Base-by-base conservation (phyloP, 2,888 invertebrate species). In the Pristionchus maxplancki region DNA sequence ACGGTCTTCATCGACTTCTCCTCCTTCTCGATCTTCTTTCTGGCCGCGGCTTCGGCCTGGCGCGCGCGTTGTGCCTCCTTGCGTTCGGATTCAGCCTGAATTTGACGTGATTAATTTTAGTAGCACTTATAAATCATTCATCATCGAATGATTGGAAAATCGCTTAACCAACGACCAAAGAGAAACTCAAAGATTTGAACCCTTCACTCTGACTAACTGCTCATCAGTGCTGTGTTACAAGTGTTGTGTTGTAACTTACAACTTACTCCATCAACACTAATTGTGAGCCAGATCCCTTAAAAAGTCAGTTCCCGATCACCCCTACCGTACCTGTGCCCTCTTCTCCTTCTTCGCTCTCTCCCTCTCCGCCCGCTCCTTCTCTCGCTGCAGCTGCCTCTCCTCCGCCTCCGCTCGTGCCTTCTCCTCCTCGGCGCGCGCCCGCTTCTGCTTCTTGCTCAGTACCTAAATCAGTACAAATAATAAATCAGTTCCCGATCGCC, bases 381-480 rank as follows among this genome's bases (percentile, higher is more conserved):
- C 88, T 78, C 85, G 78, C 62, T 53, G 87, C 31, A 28, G 20
- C 44, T 86, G 82, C 28, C 87, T 88, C 24, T 89, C 89, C 71
- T 90, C 89, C n/a, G 67, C 88, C 20, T 89, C 82, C 50, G 62
- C 84, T 85, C 87, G 9, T 28, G 71, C 67, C 86, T 92, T 89
- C 86, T 92, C 91, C 64, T 92, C 89, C 58, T 82, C 86, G 58
- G 84, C 88, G 6, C 89, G 91, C 20, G 62, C 64, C 78, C 88
- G 88, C 78, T 90, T 90, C 81, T 89, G 90, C 67, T 87, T 89
- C 86, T 89, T 90, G 78, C 78, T 85, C 64, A 89, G 53, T 40
- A 90, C 90, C 88, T 90, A 11, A 67, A 67, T 67, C 11, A 44
- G 8, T 5, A 5, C 28, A 17, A 58, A 11, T 58, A n/a, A 17